Evolutionary conservation across 2,797 vertebrate genomes (phyloP), one percentile per base, ranked within the genome.

Genomic region (Hephaestus fuliginosus): DNA sequence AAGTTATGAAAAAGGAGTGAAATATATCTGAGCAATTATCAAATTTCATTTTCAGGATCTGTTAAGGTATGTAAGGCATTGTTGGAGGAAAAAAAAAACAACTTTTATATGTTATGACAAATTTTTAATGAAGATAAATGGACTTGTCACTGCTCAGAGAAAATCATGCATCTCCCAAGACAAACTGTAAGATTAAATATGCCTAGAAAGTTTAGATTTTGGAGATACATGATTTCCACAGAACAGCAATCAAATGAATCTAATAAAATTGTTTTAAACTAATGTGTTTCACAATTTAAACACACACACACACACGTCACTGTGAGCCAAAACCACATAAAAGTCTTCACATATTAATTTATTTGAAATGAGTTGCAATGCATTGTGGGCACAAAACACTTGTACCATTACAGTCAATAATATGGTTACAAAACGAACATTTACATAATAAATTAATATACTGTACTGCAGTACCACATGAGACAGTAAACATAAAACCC

Each of bases 381-480:
- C 84, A 92, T 84, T 86, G 89, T 70, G 83, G 92, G 89, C 93
- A 93, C 90, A 94, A 86, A 94, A 92, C 81, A 91, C 81, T 86
- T 91, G 90, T 85, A 93, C 92, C 88, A 84, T 87, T 89, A 94
- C 86, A 93, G 91, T 93, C 79, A 87, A 89, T 86, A 89, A 88
- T 60, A 93, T 90, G 88, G 91, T 94, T 93, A 94, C 86, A 95
- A 96, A 96, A 95, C 69, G 28, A 88, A 92, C 90, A 92, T 91
- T 88, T 88, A 95, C 90, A 91, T 75, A 95, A 96, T 95, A 96
- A 95, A 95, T 95, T 95, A 95, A 92, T 93, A 81, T 70, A 92
- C 88, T 92, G 90, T 73, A 92, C 88, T 92, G 90, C 84, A 81
- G 92, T 91, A 92, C 89, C 92, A 89, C 82, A 76, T 84, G 83